Conservation (phyloP, 2,888 invertebrate genomes). For the Phengaris arion region DNA sequence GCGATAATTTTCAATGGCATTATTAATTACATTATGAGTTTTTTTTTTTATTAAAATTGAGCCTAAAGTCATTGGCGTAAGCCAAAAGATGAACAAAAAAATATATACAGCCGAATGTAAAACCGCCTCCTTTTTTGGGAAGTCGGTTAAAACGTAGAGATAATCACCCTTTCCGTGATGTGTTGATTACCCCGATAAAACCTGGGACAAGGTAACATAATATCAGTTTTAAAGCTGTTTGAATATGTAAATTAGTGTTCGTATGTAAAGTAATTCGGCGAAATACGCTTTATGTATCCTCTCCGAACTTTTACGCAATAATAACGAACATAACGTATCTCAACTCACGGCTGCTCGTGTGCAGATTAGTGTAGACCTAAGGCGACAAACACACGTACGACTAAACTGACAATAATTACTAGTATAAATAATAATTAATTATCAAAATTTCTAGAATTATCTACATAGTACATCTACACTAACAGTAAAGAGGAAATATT, state of each 20-base stretch:
- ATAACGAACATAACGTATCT: neutral
- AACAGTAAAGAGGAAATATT: no score
- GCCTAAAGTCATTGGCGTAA: neutral
- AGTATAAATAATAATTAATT: no score
- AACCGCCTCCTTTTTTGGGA: neutral
- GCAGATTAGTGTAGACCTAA: neutral
- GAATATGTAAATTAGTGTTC: constrained; percentile 4
- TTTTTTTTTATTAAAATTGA: neutral
- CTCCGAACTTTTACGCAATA: constrained; percentile 16
- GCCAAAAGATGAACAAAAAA: neutral
- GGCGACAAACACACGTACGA: neutral
- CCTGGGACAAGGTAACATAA: neutral
- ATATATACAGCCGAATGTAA: neutral
- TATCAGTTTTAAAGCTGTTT: neutral
- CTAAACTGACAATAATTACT: no score
- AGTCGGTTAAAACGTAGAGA: no score
- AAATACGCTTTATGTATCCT: constrained; percentile 15
- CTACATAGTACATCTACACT: no score
- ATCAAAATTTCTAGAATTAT: no score
- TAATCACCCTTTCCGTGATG: neutral
- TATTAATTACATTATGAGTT: no score
- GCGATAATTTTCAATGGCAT: no score
- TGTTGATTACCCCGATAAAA: neutral
- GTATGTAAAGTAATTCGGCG: neutral
- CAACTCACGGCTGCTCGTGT: neutral